Base-by-base conservation (phyloP, 2,797 vertebrate genomes). In the Caiman crocodilus region DNA sequence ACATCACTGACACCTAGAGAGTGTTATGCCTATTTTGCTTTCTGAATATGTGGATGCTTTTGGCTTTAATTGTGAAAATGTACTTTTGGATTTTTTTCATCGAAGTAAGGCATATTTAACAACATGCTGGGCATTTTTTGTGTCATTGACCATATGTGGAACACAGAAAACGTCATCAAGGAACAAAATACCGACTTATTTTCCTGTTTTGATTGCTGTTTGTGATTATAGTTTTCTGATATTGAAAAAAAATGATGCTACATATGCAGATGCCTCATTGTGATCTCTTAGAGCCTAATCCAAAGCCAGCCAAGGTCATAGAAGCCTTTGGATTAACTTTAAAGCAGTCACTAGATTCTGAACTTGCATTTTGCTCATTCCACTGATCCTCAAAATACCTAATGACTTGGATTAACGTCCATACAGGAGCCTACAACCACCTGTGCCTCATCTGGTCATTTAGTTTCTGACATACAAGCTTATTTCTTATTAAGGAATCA, bases 61-160 rank as follows among this genome's bases (percentile, higher is more conserved):
- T 94, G 25, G 7, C 6, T 94, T 94, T 81, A 59, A 57, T 20
- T 71, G 10, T 93, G 73, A 79, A 87, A 50, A 85, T 4, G 42
- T 21, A 30, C 16, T 63, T 79, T 1, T 2, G 2, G 12, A 32
- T 55, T 82, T 74, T 74, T 79, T 77, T 50, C 90, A 11, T 75
- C 90, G 58, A 67, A 82, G 23, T 77, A 32, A 3, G 82, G 32
- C 5, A 9, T 86, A 55, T 77, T 75, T 82, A 6, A 82, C 11
- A 88, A 60, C 11, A 14, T 30, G 4, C 30, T 79, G 65, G 10
- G 35, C 0, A 64, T 77, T 90, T 90, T 89, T 79, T 92, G 59
- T 28, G 28, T 79, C 2, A 10, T 81, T 88, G 18, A 56, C 60
- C 71, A 12, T 20, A 25, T 50, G 15, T 63, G 58, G 10, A 89